Base-by-base conservation (phyloP, 2,888 invertebrate species). In the Raillietiella orientalis region DNA sequence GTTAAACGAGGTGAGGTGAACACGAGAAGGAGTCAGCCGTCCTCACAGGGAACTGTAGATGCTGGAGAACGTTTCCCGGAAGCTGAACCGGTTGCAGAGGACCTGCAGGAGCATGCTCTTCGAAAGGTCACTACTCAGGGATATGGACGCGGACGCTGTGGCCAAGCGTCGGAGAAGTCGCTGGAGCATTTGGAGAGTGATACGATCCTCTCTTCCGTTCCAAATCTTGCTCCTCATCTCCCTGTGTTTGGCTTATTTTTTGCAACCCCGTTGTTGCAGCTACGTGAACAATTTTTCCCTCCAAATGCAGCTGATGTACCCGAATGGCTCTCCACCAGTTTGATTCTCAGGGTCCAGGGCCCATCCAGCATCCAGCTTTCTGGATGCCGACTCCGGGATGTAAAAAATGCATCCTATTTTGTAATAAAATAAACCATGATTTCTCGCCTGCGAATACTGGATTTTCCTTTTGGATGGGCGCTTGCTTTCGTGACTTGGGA, bases 301-400 rank as follows among this genome's bases (percentile, higher is more conserved):
- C 21, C 62, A 65, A n/a, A 71, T 72, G 4, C 69, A 71, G 39
- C 51, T 74, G 29, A 62, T 66, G 36, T 72, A 72, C 44, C 59
- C 70, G n/a, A 58, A 64, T 31, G 71, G 71, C 32, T 70, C 71
- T 8, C 72, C 71, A 12, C 72, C 74, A 5, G 59, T 67, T 35
- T 70, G 57, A 59, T n/a, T n/a, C n/a, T n/a, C n/a, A n/a, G n/a
- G n/a, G n/a, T n/a, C n/a, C n/a, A n/a, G n/a, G n/a, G n/a, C n/a
- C n/a, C n/a, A n/a, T n/a, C n/a, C n/a, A n/a, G n/a, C n/a, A n/a
- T n/a, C n/a, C n/a, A n/a, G n/a, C n/a, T n/a, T n/a, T n/a, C n/a
- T n/a, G n/a, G n/a, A n/a, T n/a, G n/a, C n/a, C n/a, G n/a, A n/a
- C n/a, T n/a, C n/a, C n/a, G n/a, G n/a, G n/a, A n/a, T n/a, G n/a